Evolutionary conservation across 2,797 vertebrate genomes (phyloP).

Genomic region (Sebastes minor): DNA sequence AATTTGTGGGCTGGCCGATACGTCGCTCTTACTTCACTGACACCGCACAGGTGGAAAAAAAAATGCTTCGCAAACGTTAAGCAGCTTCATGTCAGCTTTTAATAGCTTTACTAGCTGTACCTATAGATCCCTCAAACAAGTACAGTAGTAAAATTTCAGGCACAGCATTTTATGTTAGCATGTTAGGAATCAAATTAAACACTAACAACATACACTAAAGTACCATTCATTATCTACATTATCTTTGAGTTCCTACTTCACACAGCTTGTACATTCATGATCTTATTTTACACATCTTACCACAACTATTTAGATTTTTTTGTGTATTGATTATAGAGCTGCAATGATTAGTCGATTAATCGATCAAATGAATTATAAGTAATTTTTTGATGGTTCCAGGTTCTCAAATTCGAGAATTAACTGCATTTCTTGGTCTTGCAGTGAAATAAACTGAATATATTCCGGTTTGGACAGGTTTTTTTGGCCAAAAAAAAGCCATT

Average conservation of each 20-base stretch:
- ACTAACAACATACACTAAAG: neutral
- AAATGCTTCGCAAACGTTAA: neutral
- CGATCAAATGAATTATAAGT: neutral
- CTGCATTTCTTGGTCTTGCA: no score
- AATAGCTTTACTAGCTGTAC: neutral
- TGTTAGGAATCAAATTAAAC: neutral
- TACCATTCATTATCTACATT: neutral
- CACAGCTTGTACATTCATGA: neutral
- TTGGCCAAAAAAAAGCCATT: neutral
- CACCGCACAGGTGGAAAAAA: neutral
- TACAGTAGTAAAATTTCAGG: no score
- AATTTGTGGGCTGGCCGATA: constrained; percentile 57
- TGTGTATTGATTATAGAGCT: neutral
- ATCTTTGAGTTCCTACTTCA: neutral
- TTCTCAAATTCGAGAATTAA: neutral
- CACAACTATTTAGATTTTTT: neutral
- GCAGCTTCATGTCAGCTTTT: neutral
- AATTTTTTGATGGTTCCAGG: neutral
- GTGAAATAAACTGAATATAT: no score
- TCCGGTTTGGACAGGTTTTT: no score
- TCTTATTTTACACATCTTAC: neutral
- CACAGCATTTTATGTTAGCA: neutral
- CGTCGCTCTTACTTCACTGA: constrained; percentile 7
- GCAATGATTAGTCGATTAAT: neutral
- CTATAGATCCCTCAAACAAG: neutral